phyloP scores from a whole-genome alignment of 2,797 vertebrate species.

The Poecilia gillii region DNA sequence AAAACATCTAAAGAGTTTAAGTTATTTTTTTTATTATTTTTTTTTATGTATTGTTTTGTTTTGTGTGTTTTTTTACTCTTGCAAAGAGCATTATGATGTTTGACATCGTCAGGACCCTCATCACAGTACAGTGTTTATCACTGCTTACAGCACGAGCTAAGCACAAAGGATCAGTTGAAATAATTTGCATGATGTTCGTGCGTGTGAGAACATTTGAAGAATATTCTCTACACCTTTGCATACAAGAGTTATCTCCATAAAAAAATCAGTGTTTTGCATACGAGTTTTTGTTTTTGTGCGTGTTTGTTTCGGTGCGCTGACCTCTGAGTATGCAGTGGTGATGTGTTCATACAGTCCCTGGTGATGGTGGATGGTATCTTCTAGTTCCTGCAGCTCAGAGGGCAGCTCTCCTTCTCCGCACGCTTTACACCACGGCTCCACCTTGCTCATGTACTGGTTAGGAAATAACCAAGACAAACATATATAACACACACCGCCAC shows the following conservation, averaged over 20 bases:
- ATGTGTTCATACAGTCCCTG: slow-evolving; percentile 97
- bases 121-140: not conserved
- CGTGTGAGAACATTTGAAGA: slow-evolving; percentile 16
- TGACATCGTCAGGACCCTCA: not conserved
- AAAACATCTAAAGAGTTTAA: not conserved
- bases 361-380: slow-evolving; percentile 97
- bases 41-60: not conserved
- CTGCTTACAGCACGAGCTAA: not conserved
- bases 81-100: not conserved
- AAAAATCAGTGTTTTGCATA: slow-evolving; percentile 14
- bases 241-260: slow-evolving; percentile 10
- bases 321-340: slow-evolving; percentile 94
- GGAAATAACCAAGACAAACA: slow-evolving; percentile 22
- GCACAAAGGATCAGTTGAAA: not conserved
- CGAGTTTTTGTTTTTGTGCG: not conserved
- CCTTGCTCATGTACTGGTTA: slow-evolving; percentile 94
- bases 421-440: slow-evolving; percentile 98
- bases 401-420: slow-evolving; percentile 97
- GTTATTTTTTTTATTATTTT: not conserved
- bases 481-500: not conserved
- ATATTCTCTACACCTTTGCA: not conserved
- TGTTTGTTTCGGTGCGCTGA: slow-evolving; percentile 43
- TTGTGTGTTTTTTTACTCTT: not conserved
- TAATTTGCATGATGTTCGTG: not conserved
- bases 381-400: slow-evolving; percentile 96